phyloP scores from a whole-genome alignment of 2,888 invertebrate species.

The Atethmia centrago region DNA sequence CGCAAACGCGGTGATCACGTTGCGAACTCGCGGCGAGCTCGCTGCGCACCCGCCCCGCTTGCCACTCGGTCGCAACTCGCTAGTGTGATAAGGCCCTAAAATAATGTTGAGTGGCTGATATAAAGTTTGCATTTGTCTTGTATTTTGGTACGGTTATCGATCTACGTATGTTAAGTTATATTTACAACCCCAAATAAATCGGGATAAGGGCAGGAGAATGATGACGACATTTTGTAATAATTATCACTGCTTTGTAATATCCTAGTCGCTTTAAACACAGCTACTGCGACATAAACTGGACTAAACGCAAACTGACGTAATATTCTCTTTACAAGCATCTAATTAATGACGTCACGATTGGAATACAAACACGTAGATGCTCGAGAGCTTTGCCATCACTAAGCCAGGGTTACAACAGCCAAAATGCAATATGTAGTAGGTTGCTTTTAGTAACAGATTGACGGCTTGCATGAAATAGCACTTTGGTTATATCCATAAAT shows the following conservation, averaged over 20 bases:
- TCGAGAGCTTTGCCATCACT: constrained; percentile 36
- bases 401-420: constrained; percentile 33
- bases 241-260: neutral
- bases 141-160: neutral
- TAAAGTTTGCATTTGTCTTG: neutral
- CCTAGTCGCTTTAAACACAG: neutral
- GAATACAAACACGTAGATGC: constrained; percentile 28
- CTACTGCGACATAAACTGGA: neutral
- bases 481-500: constrained; percentile 42
- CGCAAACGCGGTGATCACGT: too few species aligned
- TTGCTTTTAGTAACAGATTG: constrained; percentile 46
- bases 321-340: constrained; percentile 43
- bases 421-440: constrained; percentile 54
- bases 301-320: constrained; percentile 29
- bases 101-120: neutral
- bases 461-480: constrained; percentile 56
- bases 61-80: too few species aligned
- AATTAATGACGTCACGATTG: constrained; percentile 47
- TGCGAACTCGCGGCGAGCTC: too few species aligned
- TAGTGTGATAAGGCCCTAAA: too few species aligned
- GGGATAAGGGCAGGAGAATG: too few species aligned
- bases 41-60: too few species aligned
- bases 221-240: neutral
- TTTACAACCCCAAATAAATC: too few species aligned
- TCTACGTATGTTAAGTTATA: neutral